Evolutionary conservation across 2,888 invertebrate species (phyloP).

Genomic region (Leptinotarsa juncta): DNA sequence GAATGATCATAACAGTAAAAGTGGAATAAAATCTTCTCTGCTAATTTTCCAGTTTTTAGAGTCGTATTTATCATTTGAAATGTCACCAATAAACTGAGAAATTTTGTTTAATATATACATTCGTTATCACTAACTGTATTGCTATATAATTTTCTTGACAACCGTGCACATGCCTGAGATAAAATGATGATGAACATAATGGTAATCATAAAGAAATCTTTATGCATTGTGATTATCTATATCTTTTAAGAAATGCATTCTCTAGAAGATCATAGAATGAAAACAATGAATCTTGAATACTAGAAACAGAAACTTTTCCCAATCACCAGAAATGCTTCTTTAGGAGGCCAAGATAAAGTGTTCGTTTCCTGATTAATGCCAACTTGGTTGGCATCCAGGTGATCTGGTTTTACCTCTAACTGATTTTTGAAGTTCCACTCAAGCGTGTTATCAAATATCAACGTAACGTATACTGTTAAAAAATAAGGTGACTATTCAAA

Average conservation of each 20-base stretch:
- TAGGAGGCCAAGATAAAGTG: too few relatives aligned
- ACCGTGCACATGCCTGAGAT: neutral
- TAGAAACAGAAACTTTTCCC: too few relatives aligned
- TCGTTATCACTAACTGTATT: neutral
- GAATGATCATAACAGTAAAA: neutral
- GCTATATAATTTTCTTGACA: conserved; percentile 2
- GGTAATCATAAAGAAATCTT: neutral
- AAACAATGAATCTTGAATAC: too few relatives aligned
- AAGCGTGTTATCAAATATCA: too few relatives aligned
- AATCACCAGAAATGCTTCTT: too few relatives aligned
- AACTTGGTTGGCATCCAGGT: too few relatives aligned
- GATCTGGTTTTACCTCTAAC: too few relatives aligned
- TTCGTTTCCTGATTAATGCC: too few relatives aligned
- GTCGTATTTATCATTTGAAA: conserved; percentile 2
- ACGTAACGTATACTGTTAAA: too few relatives aligned
- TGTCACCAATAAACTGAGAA: conserved; percentile 3
- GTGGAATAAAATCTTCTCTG: neutral
- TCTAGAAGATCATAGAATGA: too few relatives aligned
- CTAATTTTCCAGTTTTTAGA: neutral
- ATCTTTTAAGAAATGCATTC: neutral
- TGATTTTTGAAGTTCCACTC: too few relatives aligned
- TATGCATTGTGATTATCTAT: neutral
- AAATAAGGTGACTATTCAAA: too few relatives aligned
- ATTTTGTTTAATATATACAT: neutral
- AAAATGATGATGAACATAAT: neutral